phyloP scores from a whole-genome alignment of 2,797 vertebrate genomes.

The Hozukius guyotensis region DNA sequence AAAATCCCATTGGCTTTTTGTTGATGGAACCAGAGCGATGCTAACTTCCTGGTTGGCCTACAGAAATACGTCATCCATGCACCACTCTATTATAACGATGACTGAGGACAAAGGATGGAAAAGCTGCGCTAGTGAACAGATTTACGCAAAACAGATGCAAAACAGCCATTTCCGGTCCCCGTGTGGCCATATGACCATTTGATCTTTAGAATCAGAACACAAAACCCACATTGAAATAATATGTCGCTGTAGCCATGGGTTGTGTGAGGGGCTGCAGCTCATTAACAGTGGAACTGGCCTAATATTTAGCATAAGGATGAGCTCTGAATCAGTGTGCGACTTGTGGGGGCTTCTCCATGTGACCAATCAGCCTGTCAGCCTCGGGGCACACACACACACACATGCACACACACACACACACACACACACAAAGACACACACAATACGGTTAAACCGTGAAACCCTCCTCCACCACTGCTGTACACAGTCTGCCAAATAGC shows the following conservation, averaged over 20 bases:
- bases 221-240: slow-evolving; percentile 2
- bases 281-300: slow-evolving; percentile 22
- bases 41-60: too few relatives aligned
- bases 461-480: slow-evolving; percentile 44
- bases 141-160: neutral
- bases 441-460: slow-evolving; percentile 47
- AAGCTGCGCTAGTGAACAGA: neutral
- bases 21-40: too few relatives aligned
- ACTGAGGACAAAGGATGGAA: neutral
- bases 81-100: too few relatives aligned
- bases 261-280: slow-evolving; percentile 1
- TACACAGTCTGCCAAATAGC: slow-evolving; percentile 65
- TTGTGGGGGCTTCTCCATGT: slow-evolving; percentile 55
- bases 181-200: slow-evolving; percentile 4
- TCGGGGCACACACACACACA: slow-evolving; percentile 3
- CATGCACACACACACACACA: neutral
- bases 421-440: neutral
- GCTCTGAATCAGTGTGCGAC: slow-evolving; percentile 42
- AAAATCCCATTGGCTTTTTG: too few relatives aligned
- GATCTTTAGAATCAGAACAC: neutral
- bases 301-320: slow-evolving; percentile 41
- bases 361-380: slow-evolving; percentile 56
- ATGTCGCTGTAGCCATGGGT: neutral
- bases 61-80: too few relatives aligned
- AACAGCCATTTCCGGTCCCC: neutral